Conservation (phyloP, 2,888 invertebrate genomes). For the Coremacera marginata region DNA sequence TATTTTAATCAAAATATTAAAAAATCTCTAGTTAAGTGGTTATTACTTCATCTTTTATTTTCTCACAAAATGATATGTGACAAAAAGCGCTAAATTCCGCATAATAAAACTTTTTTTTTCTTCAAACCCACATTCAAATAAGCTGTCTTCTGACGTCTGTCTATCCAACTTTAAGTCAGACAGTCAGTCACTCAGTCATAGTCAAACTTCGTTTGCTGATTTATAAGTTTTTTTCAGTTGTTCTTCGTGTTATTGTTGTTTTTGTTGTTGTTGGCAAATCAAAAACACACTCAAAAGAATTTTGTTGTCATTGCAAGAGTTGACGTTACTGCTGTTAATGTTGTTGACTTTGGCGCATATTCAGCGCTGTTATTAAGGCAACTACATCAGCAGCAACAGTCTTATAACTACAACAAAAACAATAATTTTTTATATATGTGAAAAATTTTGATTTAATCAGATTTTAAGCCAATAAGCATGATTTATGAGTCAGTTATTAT, state of each 20-base stretch:
- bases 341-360: slow-evolving; percentile 10
- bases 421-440: neutral
- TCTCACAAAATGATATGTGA: neutral
- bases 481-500: slow-evolving; percentile 2
- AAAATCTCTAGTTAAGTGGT: neutral
- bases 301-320: neutral
- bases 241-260: neutral
- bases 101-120: slow-evolving; percentile 12
- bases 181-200: slow-evolving; percentile 7
- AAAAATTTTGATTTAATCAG: neutral
- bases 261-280: neutral
- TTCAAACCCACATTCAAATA: slow-evolving; percentile 13
- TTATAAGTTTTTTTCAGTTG: neutral
- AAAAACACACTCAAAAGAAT: neutral
- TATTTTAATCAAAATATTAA: neutral
- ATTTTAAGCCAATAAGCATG: neutral
- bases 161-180: neutral
- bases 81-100: slow-evolving; percentile 38
- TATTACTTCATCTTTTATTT: too few relatives aligned
- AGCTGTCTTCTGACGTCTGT: neutral
- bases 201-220: neutral
- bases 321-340: neutral
- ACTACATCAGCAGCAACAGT: slow-evolving; percentile 25
- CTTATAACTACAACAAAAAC: slow-evolving; percentile 30
- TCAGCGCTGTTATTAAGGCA: slow-evolving; percentile 19